phyloP scores from a whole-genome alignment of 2,888 invertebrate genomes.

The Amiota communis region DNA sequence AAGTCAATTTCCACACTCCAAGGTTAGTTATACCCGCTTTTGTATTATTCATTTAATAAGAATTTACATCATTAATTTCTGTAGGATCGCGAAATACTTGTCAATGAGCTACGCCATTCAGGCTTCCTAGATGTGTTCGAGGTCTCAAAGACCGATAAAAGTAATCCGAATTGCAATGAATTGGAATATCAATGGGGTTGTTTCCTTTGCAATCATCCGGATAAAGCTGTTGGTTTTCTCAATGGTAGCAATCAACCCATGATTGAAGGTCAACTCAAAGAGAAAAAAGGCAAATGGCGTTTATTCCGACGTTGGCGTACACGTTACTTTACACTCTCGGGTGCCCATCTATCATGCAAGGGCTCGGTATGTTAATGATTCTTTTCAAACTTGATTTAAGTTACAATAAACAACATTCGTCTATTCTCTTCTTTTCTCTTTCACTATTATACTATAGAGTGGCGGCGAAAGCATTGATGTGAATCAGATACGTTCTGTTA shows the following conservation, averaged over 20 bases:
- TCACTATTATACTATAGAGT: constrained; percentile 75
- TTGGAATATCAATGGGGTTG: constrained; percentile 84
- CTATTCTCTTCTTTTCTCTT: not conserved
- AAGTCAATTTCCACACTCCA: constrained; percentile 91
- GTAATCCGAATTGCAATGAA: constrained; percentile 74
- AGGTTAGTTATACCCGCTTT: constrained; percentile 75
- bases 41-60: not conserved
- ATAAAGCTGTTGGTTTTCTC: constrained; percentile 88
- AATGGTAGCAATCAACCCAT: constrained; percentile 87
- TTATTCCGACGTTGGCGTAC: constrained; percentile 94
- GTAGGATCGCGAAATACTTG: constrained; percentile 89
- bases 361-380: constrained; percentile 79
- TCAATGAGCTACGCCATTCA: constrained; percentile 88
- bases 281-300: constrained; percentile 93
- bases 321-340: constrained; percentile 93
- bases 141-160: constrained; percentile 76
- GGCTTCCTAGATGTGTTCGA: constrained; percentile 96
- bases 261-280: constrained; percentile 91
- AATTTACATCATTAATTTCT: too few species aligned
- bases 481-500: constrained; percentile 94
- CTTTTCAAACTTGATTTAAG: not conserved
- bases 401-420: not conserved
- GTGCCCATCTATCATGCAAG: constrained; percentile 90
- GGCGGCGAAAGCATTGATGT: constrained; percentile 91
- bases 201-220: constrained; percentile 94